phyloP scores from a whole-genome alignment of 2,888 invertebrate genomes.

The Pandemis corylana region DNA sequence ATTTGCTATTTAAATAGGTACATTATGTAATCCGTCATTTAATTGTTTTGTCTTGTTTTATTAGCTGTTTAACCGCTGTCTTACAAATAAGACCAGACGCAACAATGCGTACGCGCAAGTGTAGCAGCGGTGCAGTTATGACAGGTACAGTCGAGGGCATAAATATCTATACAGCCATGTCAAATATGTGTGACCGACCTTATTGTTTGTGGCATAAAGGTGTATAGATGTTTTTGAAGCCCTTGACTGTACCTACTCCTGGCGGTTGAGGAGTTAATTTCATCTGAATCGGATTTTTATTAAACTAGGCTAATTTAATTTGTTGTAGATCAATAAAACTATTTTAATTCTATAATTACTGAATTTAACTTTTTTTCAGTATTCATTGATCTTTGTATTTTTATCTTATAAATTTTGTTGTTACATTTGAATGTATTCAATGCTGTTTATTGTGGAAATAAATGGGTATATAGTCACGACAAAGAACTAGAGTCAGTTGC shows the following conservation, averaged over 20 bases:
- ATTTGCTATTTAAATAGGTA: too few species aligned
- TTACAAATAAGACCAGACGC: too few species aligned
- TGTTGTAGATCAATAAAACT: slow-evolving; percentile 8
- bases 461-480: slow-evolving; percentile 28
- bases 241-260: background rate
- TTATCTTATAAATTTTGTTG: slow-evolving; percentile 25
- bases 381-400: slow-evolving; percentile 33
- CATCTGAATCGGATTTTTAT: slow-evolving; percentile 6
- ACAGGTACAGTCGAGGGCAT: too few species aligned
- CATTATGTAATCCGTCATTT: too few species aligned
- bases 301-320: slow-evolving; percentile 18
- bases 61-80: too few species aligned
- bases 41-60: too few species aligned
- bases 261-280: background rate
- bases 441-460: slow-evolving; percentile 32
- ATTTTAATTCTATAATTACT: slow-evolving; percentile 6
- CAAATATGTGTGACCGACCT: too few species aligned
- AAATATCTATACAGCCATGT: too few species aligned
- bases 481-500: background rate
- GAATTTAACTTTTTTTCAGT: slow-evolving; percentile 29
- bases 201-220: too few species aligned
- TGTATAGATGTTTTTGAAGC: too few species aligned
- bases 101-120: too few species aligned
- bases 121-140: too few species aligned
- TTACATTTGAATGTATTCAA: slow-evolving; percentile 28